phyloP scores from a whole-genome alignment of 2,113 vertebrate species.

The Nyctereutes procyonoides region DNA sequence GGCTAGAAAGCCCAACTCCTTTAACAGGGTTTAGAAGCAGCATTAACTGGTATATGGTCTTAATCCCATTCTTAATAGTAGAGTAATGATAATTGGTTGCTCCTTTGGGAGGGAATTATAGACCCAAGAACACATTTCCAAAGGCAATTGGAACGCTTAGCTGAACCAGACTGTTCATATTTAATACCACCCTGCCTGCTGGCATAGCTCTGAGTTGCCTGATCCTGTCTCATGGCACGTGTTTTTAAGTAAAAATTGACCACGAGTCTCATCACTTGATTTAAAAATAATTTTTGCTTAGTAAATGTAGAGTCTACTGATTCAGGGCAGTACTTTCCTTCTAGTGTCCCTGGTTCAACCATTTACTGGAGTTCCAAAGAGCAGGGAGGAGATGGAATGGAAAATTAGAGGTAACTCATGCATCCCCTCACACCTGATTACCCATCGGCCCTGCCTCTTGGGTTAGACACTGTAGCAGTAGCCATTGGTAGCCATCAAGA shows the following conservation, averaged over 20 bases:
- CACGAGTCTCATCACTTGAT: background rate
- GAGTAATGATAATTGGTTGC: background rate
- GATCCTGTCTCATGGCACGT: background rate
- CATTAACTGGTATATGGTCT: background rate
- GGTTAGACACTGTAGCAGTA: accelerated
- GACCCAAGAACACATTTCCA: background rate
- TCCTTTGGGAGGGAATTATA: background rate
- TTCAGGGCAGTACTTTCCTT: background rate
- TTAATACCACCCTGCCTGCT: background rate
- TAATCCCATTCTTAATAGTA: background rate
- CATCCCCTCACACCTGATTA: background rate
- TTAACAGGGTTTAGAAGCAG: background rate
- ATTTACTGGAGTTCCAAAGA: background rate
- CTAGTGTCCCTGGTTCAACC: background rate
- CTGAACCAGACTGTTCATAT: background rate
- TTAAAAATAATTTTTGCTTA: slow-evolving; percentile 1
- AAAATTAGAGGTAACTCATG: background rate
- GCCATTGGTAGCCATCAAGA: too few species aligned
- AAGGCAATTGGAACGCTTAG: background rate
- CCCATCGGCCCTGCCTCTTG: background rate
- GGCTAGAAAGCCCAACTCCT: background rate
- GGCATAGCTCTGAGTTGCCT: background rate
- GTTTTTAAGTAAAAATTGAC: slow-evolving; percentile 23
- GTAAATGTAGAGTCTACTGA: background rate
- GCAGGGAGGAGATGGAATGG: background rate